Percentiles rank a stretch among this genome's conserved stretches.
These are phyloP conservation scores for Crossaster papposus DNA, from an alignment of 53 echinoderm and acorn worm genomes.

Conservation along the genomic window DNA sequence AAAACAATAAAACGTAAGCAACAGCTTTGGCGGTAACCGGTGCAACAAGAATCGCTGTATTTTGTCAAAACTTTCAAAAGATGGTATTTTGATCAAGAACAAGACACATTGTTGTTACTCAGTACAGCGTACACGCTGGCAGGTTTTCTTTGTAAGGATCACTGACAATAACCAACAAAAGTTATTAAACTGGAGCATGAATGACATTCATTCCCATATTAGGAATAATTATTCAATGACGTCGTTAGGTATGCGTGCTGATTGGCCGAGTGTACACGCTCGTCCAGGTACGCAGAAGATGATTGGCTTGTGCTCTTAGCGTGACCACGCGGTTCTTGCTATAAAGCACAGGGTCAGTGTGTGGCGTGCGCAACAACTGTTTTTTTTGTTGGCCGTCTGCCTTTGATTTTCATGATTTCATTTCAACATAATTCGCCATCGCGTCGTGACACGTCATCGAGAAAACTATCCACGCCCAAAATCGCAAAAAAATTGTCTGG, in stretches of 20 bases:
- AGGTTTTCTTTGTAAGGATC: too few species aligned
- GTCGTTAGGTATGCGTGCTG: conserved; percentile 9
- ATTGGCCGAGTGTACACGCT: conserved; percentile 32
- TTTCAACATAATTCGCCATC: background rate
- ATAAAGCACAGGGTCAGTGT: background rate
- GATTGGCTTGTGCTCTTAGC: background rate
- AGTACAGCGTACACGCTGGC: too few species aligned
- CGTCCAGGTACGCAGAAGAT: conserved; percentile 21
- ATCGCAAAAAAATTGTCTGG: background rate
- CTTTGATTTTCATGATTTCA: background rate
- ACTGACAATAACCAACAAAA: background rate
- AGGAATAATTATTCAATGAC: conserved; percentile 63
- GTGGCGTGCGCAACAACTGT: conserved; percentile 20
- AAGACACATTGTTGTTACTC: too few species aligned
- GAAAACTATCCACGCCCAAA: conserved; percentile 16
- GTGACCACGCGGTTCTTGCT: background rate
- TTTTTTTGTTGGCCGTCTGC: background rate
- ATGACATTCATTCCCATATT: conserved; percentile 61
- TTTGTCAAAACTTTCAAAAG: too few species aligned
- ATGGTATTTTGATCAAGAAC: too few species aligned
- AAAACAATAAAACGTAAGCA: too few species aligned
- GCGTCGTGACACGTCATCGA: background rate
- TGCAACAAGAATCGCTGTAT: too few species aligned
- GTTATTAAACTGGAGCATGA: conserved; percentile 27
- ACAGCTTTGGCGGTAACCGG: too few species aligned